These are phyloP conservation scores for Chionoecetes opilio DNA, from an alignment of 1,140 invertebrate species.

Conservation along the genomic window DNA sequence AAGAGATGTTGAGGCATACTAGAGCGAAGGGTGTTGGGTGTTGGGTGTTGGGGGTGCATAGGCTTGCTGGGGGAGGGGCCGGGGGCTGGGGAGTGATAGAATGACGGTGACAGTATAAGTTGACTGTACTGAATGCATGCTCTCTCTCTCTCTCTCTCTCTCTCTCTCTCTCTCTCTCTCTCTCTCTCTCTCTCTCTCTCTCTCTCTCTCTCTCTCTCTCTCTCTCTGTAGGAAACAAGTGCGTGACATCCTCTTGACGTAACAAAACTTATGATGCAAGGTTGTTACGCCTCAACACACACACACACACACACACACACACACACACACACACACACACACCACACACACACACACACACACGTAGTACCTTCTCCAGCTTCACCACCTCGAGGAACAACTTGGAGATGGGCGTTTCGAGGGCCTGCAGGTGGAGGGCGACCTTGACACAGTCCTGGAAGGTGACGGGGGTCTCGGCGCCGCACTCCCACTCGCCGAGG, in stretches of 20 bases:
- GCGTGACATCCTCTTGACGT: too few relatives aligned
- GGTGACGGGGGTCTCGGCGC: conserved; percentile 58
- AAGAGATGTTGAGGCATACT: too few relatives aligned
- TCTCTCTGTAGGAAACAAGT: background rate
- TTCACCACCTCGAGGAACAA: conserved; percentile 59
- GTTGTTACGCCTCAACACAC: too few relatives aligned
- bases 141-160: background rate
- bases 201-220: background rate
- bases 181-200: background rate
- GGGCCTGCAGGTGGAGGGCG: conserved; percentile 74
- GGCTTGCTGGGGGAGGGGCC: too few relatives aligned
- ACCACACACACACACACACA: background rate
- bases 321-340: background rate
- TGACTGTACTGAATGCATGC: too few relatives aligned
- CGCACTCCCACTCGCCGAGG: conserved; percentile 66
- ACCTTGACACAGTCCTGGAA: conserved; percentile 68
- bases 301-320: background rate
- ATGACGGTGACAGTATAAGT: too few relatives aligned
- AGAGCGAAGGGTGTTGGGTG: too few relatives aligned
- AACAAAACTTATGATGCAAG: too few relatives aligned
- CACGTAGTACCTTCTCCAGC: conserved; percentile 66
- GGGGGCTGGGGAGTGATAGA: too few relatives aligned
- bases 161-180: background rate
- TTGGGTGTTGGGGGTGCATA: too few relatives aligned
- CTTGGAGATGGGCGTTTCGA: conserved; percentile 60